Evolutionary conservation across 2,888 invertebrate species (phyloP).

Genomic region (Cryptocephalus primarius): DNA sequence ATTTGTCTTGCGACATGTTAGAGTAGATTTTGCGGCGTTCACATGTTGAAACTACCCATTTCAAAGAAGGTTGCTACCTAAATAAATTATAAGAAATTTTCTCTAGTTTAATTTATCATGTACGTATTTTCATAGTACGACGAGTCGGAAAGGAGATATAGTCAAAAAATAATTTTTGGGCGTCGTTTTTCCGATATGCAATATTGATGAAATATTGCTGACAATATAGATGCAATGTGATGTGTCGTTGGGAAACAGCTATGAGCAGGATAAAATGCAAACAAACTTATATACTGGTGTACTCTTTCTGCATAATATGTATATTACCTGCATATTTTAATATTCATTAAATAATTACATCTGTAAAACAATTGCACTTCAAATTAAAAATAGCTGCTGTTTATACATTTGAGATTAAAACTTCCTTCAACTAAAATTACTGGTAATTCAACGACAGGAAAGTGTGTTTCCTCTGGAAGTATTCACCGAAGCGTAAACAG

Average conservation of each 20-base stretch:
- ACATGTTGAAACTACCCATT: neutral
- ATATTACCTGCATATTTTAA: too few species aligned
- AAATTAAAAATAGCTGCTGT: too few species aligned
- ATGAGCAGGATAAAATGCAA: too few species aligned
- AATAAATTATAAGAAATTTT: neutral
- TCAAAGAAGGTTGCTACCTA: neutral
- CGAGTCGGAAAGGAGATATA: neutral
- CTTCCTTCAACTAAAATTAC: neutral
- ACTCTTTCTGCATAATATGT: too few species aligned
- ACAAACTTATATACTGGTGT: too few species aligned
- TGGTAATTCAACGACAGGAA: conserved; percentile 30
- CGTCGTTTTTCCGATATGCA: neutral
- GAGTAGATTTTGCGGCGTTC: neutral
- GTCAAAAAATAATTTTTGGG: neutral
- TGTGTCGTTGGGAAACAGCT: too few species aligned
- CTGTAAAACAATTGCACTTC: too few species aligned
- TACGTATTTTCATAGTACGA: neutral
- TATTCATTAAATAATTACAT: too few species aligned
- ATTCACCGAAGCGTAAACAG: conserved; percentile 59
- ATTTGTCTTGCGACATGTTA: conserved; percentile 3
- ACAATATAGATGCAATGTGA: too few species aligned
- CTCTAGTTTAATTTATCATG: neutral
- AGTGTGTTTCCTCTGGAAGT: conserved; percentile 53
- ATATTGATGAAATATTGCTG: too few species aligned
- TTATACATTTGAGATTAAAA: neutral